phyloP scores from a whole-genome alignment of 2,113 vertebrate genomes.

The Uria aalge region DNA sequence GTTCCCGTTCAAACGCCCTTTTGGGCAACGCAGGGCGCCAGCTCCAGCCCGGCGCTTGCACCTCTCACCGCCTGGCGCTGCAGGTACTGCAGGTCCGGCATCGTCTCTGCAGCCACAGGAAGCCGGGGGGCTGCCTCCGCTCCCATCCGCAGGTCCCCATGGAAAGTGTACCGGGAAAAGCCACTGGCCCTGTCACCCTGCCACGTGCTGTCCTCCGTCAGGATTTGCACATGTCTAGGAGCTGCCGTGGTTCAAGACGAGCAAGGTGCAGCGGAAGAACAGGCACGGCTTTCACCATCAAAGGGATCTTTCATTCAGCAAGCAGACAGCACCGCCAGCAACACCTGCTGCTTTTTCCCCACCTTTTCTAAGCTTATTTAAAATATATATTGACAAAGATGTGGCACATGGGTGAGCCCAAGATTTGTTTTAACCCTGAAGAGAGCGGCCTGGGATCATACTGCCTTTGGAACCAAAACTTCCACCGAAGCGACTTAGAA shows the following conservation, averaged over 20 bases:
- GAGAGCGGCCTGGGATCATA: background rate
- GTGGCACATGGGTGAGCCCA: accelerated
- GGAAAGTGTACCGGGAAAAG: accelerated
- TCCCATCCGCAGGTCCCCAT: accelerated
- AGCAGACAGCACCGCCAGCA: background rate
- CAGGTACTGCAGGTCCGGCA: accelerated
- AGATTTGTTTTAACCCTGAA: background rate
- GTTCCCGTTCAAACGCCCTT: accelerated
- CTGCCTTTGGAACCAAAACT: background rate
- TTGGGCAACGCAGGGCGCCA: background rate
- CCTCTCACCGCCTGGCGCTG: accelerated
- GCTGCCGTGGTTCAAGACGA: background rate
- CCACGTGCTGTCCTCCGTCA: accelerated
- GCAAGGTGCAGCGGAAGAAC: background rate
- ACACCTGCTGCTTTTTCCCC: background rate
- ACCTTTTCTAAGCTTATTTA: background rate
- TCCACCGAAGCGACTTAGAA: background rate
- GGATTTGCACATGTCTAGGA: background rate
- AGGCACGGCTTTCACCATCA: accelerated
- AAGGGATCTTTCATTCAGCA: background rate
- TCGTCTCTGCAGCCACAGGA: accelerated
- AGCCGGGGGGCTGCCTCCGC: background rate
- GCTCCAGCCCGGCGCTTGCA: background rate
- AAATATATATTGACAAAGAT: background rate
- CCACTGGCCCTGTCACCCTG: accelerated